These are phyloP conservation scores for Heliocidaris tuberculata DNA, from an alignment of 35 echinoderm and acorn worm genomes.

Conservation along the genomic window DNA sequence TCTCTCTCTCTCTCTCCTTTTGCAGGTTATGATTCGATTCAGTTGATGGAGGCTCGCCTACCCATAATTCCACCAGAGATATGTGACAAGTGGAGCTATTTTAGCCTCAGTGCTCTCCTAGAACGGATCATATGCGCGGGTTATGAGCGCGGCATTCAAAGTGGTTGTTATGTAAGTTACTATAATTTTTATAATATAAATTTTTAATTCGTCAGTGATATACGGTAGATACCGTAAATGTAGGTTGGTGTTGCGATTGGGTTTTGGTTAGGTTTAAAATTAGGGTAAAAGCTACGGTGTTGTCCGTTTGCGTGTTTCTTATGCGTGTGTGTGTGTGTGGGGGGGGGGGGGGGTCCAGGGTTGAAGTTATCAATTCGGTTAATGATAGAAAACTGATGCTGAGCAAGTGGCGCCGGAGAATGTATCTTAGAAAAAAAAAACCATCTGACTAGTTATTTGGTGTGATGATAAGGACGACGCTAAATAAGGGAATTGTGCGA, in stretches of 20 bases:
- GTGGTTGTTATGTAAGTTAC: slow-evolving; percentile 26
- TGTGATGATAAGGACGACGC: too few relatives aligned
- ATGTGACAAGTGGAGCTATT: not conserved
- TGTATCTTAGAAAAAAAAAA: too few relatives aligned
- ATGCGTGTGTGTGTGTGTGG: too few relatives aligned
- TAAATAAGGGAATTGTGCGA: too few relatives aligned
- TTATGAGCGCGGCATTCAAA: slow-evolving; percentile 14
- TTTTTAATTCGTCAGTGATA: not conserved
- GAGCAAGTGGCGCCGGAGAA: too few relatives aligned
- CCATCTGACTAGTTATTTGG: too few relatives aligned
- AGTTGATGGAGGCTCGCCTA: slow-evolving; percentile 20
- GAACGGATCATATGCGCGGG: slow-evolving; percentile 14
- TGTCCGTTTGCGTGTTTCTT: too few relatives aligned
- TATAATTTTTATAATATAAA: not conserved
- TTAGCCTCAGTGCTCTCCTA: too few relatives aligned
- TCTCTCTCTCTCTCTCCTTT: not conserved
- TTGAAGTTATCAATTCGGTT: too few relatives aligned
- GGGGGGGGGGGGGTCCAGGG: too few relatives aligned
- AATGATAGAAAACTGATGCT: too few relatives aligned
- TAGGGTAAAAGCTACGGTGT: not conserved
- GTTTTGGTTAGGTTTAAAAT: not conserved
- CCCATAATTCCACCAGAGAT: slow-evolving; percentile 13
- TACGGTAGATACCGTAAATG: not conserved
- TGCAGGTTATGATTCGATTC: not conserved
- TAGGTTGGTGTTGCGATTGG: not conserved